phyloP scores from a whole-genome alignment of 2,797 vertebrate species.

The Hipposideros larvatus region DNA sequence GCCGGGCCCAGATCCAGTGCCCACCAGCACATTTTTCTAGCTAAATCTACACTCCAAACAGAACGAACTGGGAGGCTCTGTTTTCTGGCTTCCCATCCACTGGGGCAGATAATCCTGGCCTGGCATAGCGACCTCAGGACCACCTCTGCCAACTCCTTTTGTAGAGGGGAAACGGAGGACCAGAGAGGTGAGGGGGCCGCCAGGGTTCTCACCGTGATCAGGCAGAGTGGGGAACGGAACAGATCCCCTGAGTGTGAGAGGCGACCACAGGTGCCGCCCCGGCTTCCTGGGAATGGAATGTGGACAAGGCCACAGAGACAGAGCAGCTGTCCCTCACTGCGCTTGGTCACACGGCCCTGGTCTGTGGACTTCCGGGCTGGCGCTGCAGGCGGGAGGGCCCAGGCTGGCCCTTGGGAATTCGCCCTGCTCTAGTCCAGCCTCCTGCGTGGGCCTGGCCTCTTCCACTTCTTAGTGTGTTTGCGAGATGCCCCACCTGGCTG shows the following conservation, averaged over 20 bases:
- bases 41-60: neutral
- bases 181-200: rapidly evolving
- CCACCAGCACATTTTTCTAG: neutral
- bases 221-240: rapidly evolving
- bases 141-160: neutral
- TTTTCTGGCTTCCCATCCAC: neutral
- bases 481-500: neutral
- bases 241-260: neutral
- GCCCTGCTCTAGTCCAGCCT: neutral
- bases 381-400: rapidly evolving
- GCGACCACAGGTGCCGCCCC: neutral
- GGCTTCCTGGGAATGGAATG: neutral
- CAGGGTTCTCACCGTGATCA: neutral
- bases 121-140: neutral
- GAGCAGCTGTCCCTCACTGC: rapidly evolving
- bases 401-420: neutral
- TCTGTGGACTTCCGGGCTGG: neutral
- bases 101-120: constrained; percentile 36
- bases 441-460: neutral
- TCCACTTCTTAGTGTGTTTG: rapidly evolving
- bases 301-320: neutral
- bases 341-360: neutral
- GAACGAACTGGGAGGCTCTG: neutral
- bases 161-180: neutral
- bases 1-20: neutral